These are phyloP conservation scores for Coracopsis vasa DNA, from an alignment of 2,113 vertebrate genomes.

Conservation along the genomic window DNA sequence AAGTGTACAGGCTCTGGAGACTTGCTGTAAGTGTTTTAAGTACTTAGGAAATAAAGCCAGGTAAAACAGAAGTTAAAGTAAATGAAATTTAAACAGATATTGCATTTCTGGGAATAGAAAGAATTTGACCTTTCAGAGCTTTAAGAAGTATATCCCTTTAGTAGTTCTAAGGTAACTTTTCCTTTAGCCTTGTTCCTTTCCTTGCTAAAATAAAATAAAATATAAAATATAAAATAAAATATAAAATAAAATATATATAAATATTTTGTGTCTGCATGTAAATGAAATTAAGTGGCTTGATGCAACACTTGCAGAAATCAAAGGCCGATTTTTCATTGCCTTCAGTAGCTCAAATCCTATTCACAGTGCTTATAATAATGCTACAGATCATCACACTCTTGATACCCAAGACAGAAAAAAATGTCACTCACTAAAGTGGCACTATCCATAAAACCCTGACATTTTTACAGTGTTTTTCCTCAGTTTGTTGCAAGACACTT, in stretches of 20 bases:
- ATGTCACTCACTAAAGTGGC: background rate
- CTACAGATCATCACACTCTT: background rate
- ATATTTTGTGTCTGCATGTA: background rate
- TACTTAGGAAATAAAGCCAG: background rate
- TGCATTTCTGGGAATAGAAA: background rate
- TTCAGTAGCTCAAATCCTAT: background rate
- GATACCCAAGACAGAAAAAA: background rate
- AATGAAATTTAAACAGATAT: background rate
- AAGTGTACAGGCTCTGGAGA: background rate
- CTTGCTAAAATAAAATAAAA: background rate
- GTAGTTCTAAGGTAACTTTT: background rate
- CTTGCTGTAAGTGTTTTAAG: background rate
- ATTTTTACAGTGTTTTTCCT: background rate
- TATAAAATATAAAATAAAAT: background rate
- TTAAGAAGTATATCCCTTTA: background rate
- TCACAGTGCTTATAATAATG: background rate
- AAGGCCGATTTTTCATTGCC: background rate
- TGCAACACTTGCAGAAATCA: background rate
- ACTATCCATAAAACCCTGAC: background rate
- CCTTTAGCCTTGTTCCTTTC: background rate
- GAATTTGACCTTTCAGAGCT: background rate
- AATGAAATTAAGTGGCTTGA: slow-evolving; percentile 3
- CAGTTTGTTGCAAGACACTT: background rate
- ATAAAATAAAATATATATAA: background rate
- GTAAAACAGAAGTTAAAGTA: background rate